Base-by-base conservation (phyloP, 2,888 invertebrate genomes). In the Agonum fuliginosum region DNA sequence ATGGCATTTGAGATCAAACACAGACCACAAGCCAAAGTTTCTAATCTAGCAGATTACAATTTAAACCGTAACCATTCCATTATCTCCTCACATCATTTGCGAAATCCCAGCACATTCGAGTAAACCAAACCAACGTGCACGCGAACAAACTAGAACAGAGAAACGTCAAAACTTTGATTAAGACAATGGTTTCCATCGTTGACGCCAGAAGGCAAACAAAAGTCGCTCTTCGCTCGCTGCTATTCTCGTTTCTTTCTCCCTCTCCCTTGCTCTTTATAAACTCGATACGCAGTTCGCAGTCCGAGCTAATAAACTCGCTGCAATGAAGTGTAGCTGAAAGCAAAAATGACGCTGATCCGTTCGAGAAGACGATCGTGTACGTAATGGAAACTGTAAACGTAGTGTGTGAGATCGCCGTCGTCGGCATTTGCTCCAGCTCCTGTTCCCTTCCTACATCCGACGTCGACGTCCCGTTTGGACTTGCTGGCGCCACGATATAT, bases 121-220 rank as follows among this genome's bases (percentile, higher is more conserved):
- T 27, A 62, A 62, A 62, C 58, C 46, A 46, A n/a, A 46, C 46
- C 69, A 24, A 67, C 41, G 41, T 69, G 46, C 69, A 46, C 24
- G 46, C 69, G 69, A 69, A 69, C 69, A 46, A 43, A 46, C 69
- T 37, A 69, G 65, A 51, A 51, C 58, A 62, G 58, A 62, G 58
- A 67, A 70, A 72, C 81, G 81, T 81, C 81, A 80, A 81, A 82
- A 82, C 80, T 82, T 82, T 82, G 82, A 82, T 82, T 82, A 81
- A 82, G 81, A 82, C 81, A 82, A 82, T 82, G 81, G 81, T 81
- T 81, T 80, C 81, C 81, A 80, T 82, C 81, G 79, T 79, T 80
- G 78, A 77, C 79, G 75, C 79, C 78, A 72, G 72, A 72, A 30
- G 72, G 54, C 51, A 72, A 72, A 51, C 51, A 72, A 72, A 72